Evolutionary conservation across 2,113 vertebrate species (phyloP).

Genomic region (Xiphophorus couchianus): DNA sequence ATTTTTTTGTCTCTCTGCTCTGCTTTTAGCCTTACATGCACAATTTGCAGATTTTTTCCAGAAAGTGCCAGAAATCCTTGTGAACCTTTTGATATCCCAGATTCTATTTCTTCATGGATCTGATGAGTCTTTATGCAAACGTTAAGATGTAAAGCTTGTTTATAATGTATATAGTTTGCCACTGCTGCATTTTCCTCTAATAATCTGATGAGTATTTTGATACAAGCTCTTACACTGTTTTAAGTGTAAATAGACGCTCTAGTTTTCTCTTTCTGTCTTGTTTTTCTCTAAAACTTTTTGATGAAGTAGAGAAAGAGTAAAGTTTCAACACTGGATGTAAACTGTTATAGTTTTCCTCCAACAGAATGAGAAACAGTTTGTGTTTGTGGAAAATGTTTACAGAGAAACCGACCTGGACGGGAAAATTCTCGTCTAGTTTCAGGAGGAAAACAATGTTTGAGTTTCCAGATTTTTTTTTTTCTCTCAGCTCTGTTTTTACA

Average conservation of each 20-base stretch:
- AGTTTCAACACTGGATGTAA: conserved; percentile 20
- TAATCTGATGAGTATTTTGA: conserved; percentile 38
- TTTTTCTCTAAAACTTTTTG: conserved; percentile 27
- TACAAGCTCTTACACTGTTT: conserved; percentile 70
- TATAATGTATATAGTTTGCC: conserved; percentile 47
- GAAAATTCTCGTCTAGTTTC: too few species aligned
- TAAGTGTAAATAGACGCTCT: conserved; percentile 67
- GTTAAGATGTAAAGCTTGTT: conserved; percentile 15
- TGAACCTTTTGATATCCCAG: not conserved
- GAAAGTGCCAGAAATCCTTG: not conserved
- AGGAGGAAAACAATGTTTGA: too few species aligned
- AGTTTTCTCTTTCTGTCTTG: conserved; percentile 16
- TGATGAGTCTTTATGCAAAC: conserved; percentile 43
- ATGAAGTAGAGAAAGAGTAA: not conserved
- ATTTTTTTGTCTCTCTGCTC: too few species aligned
- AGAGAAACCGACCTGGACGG: not conserved
- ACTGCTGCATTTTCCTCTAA: conserved; percentile 25
- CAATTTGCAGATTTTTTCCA: not conserved
- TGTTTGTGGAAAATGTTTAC: not conserved
- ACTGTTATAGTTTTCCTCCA: conserved; percentile 7
- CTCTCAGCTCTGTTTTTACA: not conserved
- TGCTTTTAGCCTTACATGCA: not conserved
- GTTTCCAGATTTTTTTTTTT: too few species aligned
- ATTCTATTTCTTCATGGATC: not conserved
- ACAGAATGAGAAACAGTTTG: conserved; percentile 22